Evolutionary conservation across 2,797 vertebrate species (phyloP).

Genomic region (Lagodon rhomboides): DNA sequence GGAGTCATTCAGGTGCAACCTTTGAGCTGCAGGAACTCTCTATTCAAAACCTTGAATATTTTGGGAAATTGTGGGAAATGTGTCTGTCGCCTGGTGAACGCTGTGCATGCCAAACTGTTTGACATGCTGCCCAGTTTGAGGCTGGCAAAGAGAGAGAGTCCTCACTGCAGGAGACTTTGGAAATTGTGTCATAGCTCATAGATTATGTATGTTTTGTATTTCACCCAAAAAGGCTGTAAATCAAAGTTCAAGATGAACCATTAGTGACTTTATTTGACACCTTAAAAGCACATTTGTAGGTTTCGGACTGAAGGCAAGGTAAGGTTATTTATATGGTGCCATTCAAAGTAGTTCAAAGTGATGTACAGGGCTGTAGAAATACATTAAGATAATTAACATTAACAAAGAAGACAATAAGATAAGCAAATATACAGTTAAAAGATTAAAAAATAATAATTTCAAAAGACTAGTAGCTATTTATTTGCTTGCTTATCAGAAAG

Average conservation of each 20-base stretch:
- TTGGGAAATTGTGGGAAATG: constrained; percentile 28
- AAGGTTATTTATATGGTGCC: too few species aligned
- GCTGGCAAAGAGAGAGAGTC: background rate
- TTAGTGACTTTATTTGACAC: too few species aligned
- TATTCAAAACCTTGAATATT: constrained; percentile 32
- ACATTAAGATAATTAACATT: too few species aligned
- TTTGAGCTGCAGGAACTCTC: background rate
- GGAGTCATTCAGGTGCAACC: constrained; percentile 42
- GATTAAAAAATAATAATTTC: too few species aligned
- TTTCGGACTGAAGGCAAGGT: background rate
- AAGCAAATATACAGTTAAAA: too few species aligned
- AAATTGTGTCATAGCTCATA: constrained; percentile 16
- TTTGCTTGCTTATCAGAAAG: too few species aligned
- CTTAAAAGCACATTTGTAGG: background rate
- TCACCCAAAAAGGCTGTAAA: background rate
- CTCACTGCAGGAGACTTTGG: background rate
- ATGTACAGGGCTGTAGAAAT: too few species aligned
- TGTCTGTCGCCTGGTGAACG: constrained; percentile 28
- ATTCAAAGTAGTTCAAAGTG: too few species aligned
- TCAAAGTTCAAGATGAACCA: too few species aligned
- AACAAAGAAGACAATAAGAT: too few species aligned
- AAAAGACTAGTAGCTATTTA: too few species aligned
- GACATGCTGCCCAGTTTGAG: constrained; percentile 35
- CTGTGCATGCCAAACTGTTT: constrained; percentile 26
- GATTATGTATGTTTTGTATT: constrained; percentile 9